phyloP scores from a whole-genome alignment of 2,797 vertebrate species.

The Sandelia bainsii region DNA sequence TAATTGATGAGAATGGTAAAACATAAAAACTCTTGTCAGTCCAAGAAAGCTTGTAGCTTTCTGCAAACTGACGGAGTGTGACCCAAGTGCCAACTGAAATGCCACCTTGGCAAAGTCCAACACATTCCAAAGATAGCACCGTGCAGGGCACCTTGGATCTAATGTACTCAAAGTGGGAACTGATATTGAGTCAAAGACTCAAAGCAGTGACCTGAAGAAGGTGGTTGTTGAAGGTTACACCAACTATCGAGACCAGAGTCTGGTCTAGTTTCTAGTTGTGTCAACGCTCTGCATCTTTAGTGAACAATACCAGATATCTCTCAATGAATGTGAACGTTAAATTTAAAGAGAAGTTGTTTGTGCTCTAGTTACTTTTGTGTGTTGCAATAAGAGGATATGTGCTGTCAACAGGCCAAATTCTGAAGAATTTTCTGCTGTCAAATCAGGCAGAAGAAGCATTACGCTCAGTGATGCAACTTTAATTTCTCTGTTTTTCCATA shows the following conservation, averaged over 20 bases:
- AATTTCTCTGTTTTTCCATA: conserved; percentile 3
- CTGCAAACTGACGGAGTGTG: conserved; percentile 37
- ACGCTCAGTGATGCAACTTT: conserved; percentile 12
- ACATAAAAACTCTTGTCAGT: neutral
- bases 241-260: neutral
- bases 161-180: conserved; percentile 31
- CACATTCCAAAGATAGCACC: conserved; percentile 83
- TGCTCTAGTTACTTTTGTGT: conserved; percentile 33
- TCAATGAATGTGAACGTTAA: conserved; percentile 60
- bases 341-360: conserved; percentile 48
- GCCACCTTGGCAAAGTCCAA: conserved; percentile 58
- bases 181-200: conserved; percentile 28
- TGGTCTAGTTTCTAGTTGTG: neutral
- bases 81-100: conserved; percentile 73
- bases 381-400: conserved; percentile 10
- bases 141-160: conserved; percentile 32
- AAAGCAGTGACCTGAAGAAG: conserved; percentile 20
- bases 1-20: conserved; percentile 20
- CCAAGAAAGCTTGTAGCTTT: conserved; percentile 27
- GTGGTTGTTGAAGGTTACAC: neutral
- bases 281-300: conserved; percentile 13
- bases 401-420: conserved; percentile 39
- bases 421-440: conserved; percentile 18
- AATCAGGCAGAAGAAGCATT: conserved; percentile 1
- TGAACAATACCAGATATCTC: conserved; percentile 7